A percentile compares a stretch with the other conserved stretches of the same genome.
phyloP scores from a whole-genome alignment of 2,888 invertebrate genomes.

The Cerceris rybyensis region DNA sequence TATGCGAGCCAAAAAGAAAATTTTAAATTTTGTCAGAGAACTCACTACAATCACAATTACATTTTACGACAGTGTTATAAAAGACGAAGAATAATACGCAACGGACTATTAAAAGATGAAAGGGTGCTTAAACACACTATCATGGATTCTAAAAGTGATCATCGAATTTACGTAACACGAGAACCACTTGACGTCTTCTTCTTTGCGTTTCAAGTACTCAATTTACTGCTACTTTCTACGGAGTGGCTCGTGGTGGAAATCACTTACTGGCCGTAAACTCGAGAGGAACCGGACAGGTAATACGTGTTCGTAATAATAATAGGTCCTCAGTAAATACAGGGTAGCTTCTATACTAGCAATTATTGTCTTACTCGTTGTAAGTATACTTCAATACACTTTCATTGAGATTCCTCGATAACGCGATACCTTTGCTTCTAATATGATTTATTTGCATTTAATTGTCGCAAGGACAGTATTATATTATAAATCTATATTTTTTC shows the following conservation, averaged over 20 bases:
- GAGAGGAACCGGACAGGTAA: conserved; percentile 58
- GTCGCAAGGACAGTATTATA: too few species aligned
- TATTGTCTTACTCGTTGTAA: conserved; percentile 52
- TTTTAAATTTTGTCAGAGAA: too few species aligned
- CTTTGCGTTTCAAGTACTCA: conserved; percentile 47
- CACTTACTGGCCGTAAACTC: conserved; percentile 61
- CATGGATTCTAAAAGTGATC: conserved; percentile 24
- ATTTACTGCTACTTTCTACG: conserved; percentile 58
- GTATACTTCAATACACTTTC: conserved; percentile 14
- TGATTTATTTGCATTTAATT: neutral
- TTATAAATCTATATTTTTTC: too few species aligned
- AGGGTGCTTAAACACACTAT: neutral
- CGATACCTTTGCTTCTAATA: conserved; percentile 4
- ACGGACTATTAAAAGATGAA: too few species aligned
- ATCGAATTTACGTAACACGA: conserved; percentile 42
- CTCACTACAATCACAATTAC: too few species aligned
- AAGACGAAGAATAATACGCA: too few species aligned
- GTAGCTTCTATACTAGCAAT: conserved; percentile 57
- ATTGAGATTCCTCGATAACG: conserved; percentile 41
- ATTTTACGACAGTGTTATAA: too few species aligned
- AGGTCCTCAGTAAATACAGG: conserved; percentile 62
- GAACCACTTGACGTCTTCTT: conserved; percentile 59
- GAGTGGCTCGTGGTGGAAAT: conserved; percentile 58
- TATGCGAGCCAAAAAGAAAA: too few species aligned
- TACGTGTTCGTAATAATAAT: conserved; percentile 65